Percentiles rank a stretch among this genome's conserved stretches.
Conservation (phyloP, 1,140 invertebrate species). For the Bombus fervidus region DNA sequence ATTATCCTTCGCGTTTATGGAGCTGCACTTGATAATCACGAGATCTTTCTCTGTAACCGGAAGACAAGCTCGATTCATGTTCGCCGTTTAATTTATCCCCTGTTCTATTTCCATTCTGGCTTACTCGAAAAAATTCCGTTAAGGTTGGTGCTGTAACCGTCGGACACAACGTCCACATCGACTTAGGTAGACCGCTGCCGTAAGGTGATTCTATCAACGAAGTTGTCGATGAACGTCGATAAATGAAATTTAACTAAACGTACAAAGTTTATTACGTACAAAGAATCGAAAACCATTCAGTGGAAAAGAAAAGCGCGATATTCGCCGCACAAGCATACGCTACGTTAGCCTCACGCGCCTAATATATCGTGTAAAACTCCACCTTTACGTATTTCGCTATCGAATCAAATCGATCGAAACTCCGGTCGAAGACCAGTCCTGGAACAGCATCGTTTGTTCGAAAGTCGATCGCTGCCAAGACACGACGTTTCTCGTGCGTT, state of each 20-base stretch:
- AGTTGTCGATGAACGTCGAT: not conserved
- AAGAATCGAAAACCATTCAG: too few relatives aligned
- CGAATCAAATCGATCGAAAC: not conserved
- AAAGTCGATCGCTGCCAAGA: not conserved
- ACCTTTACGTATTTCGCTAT: not conserved
- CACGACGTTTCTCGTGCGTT: not conserved
- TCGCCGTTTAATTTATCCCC: not conserved
- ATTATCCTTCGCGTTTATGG: conserved; percentile 21
- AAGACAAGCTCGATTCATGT: not conserved
- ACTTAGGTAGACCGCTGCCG: not conserved
- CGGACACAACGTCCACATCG: not conserved
- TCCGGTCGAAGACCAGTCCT: not conserved
- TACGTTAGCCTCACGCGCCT: too few relatives aligned
- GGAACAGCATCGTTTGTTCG: not conserved
- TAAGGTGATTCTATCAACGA: not conserved
- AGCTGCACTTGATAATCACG: conserved; percentile 21
- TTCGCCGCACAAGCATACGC: too few relatives aligned
- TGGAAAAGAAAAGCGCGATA: too few relatives aligned
- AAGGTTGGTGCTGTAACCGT: not conserved
- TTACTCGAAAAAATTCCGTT: not conserved
- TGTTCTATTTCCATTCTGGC: not conserved
- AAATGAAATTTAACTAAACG: not conserved
- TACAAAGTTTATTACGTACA: not conserved
- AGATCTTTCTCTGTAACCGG: conserved; percentile 8
- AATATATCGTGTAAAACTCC: too few relatives aligned